Base-by-base conservation (phyloP, 2,113 vertebrate genomes). In the Cyanocitta stelleri region DNA sequence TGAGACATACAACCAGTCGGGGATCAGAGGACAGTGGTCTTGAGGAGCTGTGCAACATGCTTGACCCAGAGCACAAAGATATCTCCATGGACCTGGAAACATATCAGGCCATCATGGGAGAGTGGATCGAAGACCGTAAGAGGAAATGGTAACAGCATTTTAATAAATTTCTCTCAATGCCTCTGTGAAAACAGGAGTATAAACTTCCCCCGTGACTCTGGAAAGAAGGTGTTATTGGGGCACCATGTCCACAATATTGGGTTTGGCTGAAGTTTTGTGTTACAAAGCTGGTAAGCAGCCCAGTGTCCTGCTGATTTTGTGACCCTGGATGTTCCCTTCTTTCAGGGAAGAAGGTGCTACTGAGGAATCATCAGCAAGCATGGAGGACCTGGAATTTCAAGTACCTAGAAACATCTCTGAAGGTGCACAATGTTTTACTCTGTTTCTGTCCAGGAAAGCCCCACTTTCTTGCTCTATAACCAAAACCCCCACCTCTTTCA, bases 61-160 rank as follows among this genome's bases (percentile, higher is more conserved):
- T 99, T 41, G 99, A 99, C 81, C 99, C 99, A 0, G 98, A 99
- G 13, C 98, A 97, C 69, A 98, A 98, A 81, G 98, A 99, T 7
- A 92, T 98, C 13, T 98, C 98, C 19, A 95, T 99, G 48, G 98
- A 99, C 91, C 97, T 99, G 96, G 98, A 98, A 93, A 99, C 98
- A 0, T 99, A 98, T 39, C 98, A 98, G 1, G 97, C 98, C 1
- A 56, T 98, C 86, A 98, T 99, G 98, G 98, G 95, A 92, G 98
- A 99, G 93, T 99, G 99, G 99, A 98, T 98, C 6, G 98, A 99
- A 26, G 98, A 97, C 95, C 97, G 97, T 49, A 97, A 98, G 76
- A 98, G 96, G 64, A 98, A 98, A 77, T 66, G 98, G 99, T 99
- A 97, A 93, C 30, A 10, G 35, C 32, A 55, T 56, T 81, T 80